Conservation (phyloP, 1,140 invertebrate genomes). For the Camponotus floridanus region DNA sequence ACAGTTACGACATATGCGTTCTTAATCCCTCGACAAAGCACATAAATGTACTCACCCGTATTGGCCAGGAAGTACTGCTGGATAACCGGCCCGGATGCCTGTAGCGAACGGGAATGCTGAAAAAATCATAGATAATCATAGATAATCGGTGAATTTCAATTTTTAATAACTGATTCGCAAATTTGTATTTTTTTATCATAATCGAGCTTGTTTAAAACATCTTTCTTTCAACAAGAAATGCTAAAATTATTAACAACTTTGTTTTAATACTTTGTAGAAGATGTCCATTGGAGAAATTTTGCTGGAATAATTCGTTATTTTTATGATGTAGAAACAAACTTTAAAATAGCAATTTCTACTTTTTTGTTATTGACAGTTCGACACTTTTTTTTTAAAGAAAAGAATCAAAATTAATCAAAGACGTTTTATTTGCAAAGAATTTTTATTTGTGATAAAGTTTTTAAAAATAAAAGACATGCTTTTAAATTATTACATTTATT, state of each 20-base stretch:
- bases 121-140: too few species aligned
- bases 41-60: constrained; percentile 90
- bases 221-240: neutral
- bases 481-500: too few species aligned
- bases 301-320: neutral
- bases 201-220: constrained; percentile 9
- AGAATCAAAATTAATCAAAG: neutral
- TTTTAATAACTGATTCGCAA: constrained; percentile 57
- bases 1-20: constrained; percentile 65
- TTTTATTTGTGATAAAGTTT: too few species aligned
- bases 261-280: neutral
- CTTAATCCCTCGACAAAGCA: constrained; percentile 67
- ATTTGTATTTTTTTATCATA: neutral
- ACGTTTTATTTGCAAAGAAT: too few species aligned
- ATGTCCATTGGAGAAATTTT: neutral
- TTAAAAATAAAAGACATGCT: too few species aligned
- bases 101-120: constrained; percentile 89
- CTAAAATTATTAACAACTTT: neutral
- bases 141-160: constrained; percentile 57
- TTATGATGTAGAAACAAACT: neutral
- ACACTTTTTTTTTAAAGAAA: neutral
- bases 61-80: constrained; percentile 89
- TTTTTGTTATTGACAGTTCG: neutral
- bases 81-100: constrained; percentile 90
- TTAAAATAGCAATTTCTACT: neutral